Evolutionary conservation across 1,140 invertebrate genomes (phyloP).

Genomic region (Drosophila eugracilis): DNA sequence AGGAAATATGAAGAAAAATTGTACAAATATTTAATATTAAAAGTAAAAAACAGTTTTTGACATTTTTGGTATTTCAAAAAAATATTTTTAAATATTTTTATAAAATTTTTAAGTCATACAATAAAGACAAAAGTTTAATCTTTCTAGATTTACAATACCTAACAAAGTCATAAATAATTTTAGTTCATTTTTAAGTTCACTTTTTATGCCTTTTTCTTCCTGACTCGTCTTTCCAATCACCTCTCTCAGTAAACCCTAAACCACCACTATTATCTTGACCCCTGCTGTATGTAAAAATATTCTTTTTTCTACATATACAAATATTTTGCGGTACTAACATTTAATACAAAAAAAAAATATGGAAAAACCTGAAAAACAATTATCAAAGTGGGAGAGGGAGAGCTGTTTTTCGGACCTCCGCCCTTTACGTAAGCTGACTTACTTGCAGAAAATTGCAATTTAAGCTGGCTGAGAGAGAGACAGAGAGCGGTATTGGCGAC

Average conservation of each 20-base stretch:
- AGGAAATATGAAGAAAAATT: neutral
- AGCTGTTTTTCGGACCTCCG: slow-evolving; percentile 29
- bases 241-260: too few species aligned
- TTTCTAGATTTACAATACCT: too few species aligned
- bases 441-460: slow-evolving; percentile 71
- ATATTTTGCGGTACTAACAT: slow-evolving; percentile 23
- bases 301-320: slow-evolving; percentile 29
- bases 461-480: slow-evolving; percentile 21
- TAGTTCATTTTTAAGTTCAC: too few species aligned
- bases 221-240: too few species aligned
- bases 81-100: neutral
- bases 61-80: too few species aligned
- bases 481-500: slow-evolving; percentile 9
- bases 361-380: slow-evolving; percentile 33
- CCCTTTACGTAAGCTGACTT: slow-evolving; percentile 61
- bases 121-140: too few species aligned
- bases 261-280: neutral
- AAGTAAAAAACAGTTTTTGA: too few species aligned
- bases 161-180: too few species aligned
- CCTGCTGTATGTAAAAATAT: slow-evolving; percentile 18
- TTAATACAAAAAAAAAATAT: slow-evolving; percentile 24
- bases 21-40: too few species aligned
- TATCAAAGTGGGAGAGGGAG: slow-evolving; percentile 19
- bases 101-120: too few species aligned
- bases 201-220: too few species aligned